These are phyloP conservation scores for Indicator maculatus DNA, from an alignment of 2,113 vertebrate genomes.

Conservation along the genomic window DNA sequence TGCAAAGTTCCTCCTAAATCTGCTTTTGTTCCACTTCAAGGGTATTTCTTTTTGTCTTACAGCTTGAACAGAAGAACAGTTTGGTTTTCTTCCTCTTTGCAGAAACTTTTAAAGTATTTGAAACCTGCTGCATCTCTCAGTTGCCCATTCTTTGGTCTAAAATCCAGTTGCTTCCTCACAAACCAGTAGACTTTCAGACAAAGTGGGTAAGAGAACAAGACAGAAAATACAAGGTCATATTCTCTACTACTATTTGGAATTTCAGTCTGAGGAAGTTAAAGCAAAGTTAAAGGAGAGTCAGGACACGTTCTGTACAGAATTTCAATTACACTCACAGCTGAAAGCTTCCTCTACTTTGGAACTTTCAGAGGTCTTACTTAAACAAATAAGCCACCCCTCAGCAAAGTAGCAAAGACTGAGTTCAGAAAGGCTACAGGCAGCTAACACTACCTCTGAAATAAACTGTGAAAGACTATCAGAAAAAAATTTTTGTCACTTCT, in stretches of 20 bases:
- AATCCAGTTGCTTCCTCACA: background rate
- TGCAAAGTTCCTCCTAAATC: background rate
- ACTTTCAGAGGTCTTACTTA: background rate
- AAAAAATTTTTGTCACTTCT: background rate
- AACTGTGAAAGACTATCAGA: background rate
- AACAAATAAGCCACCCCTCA: background rate
- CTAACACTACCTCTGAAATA: background rate
- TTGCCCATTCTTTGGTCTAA: background rate
- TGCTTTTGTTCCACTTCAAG: background rate
- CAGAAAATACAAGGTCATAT: background rate
- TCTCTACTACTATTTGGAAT: background rate
- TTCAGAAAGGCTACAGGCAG: background rate
- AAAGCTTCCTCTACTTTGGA: background rate
- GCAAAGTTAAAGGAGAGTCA: background rate
- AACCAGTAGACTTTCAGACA: background rate
- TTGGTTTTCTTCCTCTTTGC: background rate
- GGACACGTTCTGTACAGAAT: background rate
- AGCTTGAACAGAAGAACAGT: background rate
- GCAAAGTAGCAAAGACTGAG: background rate
- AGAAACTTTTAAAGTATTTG: constrained; percentile 3
- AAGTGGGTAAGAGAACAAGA: background rate
- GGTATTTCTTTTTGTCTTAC: background rate
- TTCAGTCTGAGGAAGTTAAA: background rate
- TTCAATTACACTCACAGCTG: background rate
- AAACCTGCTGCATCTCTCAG: background rate